Conservation (phyloP, 2,113 vertebrate species). For the Pycnonotus jocosus region DNA sequence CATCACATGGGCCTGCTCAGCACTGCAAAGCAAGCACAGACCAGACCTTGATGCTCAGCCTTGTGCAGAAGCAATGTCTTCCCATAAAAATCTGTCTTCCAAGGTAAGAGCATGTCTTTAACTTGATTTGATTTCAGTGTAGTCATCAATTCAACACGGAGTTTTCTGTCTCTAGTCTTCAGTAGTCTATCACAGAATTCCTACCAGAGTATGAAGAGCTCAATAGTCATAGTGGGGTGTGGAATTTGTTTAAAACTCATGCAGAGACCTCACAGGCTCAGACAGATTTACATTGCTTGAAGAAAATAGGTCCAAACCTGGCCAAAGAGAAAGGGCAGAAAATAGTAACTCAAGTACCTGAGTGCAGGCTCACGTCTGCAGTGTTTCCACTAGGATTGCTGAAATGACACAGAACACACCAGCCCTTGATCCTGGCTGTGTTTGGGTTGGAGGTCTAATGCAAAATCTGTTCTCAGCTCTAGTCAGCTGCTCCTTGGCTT, state of each 20-base stretch:
- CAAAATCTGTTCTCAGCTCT: slow-evolving; percentile 2
- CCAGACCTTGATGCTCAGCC: not conserved
- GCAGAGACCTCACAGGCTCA: not conserved
- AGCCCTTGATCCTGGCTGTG: not conserved
- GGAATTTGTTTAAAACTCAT: not conserved
- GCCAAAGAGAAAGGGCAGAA: not conserved
- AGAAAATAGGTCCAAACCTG: not conserved
- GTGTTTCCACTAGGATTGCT: not conserved
- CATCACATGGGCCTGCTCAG: not conserved
- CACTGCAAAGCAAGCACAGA: not conserved
- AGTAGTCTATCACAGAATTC: not conserved
- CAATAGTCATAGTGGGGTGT: not conserved
- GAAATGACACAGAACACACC: not conserved
- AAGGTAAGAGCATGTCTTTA: not conserved
- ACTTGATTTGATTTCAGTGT: not conserved
- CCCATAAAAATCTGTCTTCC: not conserved
- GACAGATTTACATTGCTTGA: not conserved
- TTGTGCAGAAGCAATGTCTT: not conserved
- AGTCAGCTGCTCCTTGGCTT: slow-evolving; percentile 1
- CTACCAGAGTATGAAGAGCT: not conserved
- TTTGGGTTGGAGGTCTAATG: not conserved
- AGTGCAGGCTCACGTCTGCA: not conserved
- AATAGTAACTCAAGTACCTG: not conserved
- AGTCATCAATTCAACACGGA: not conserved
- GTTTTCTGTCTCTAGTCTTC: not conserved